Evolutionary conservation across 2,113 vertebrate genomes (phyloP).

Genomic region (Pedionomus torquatus): DNA sequence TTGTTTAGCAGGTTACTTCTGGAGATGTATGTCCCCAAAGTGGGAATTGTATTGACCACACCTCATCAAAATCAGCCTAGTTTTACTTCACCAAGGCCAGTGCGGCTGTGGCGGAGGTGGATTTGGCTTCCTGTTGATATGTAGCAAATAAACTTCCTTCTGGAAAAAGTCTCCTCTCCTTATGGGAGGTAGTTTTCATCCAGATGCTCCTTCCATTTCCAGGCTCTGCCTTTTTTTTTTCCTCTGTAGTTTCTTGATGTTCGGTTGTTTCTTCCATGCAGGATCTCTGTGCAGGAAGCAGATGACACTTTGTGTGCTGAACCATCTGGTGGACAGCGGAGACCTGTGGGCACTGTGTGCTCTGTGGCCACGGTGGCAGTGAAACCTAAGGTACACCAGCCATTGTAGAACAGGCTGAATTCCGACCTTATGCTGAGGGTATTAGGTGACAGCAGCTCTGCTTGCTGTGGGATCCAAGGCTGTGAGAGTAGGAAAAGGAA

Average conservation of each 20-base stretch:
- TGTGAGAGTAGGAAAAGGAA: background rate
- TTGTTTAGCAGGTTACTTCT: background rate
- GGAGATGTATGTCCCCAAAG: background rate
- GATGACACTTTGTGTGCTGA: background rate
- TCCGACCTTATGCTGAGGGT: too few species aligned
- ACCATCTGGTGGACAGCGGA: fast-evolving
- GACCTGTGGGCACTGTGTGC: too few species aligned
- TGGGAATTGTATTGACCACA: background rate
- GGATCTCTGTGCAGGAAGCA: background rate
- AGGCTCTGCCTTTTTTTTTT: background rate
- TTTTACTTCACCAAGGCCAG: background rate
- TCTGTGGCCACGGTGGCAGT: background rate
- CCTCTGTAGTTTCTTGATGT: background rate
- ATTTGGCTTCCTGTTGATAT: background rate
- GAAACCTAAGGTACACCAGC: conserved; percentile 11
- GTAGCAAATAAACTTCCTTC: conserved; percentile 24
- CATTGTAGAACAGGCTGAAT: background rate
- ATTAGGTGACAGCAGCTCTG: background rate
- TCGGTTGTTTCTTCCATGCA: background rate
- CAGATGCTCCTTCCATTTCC: conserved; percentile 31
- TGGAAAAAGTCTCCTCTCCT: conserved; percentile 74
- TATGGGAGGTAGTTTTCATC: background rate
- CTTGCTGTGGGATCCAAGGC: background rate
- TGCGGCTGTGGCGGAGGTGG: background rate
- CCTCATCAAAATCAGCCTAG: background rate